Evolutionary conservation across 2,888 invertebrate species (phyloP).

Genomic region (Cataglyphis cursor): DNA sequence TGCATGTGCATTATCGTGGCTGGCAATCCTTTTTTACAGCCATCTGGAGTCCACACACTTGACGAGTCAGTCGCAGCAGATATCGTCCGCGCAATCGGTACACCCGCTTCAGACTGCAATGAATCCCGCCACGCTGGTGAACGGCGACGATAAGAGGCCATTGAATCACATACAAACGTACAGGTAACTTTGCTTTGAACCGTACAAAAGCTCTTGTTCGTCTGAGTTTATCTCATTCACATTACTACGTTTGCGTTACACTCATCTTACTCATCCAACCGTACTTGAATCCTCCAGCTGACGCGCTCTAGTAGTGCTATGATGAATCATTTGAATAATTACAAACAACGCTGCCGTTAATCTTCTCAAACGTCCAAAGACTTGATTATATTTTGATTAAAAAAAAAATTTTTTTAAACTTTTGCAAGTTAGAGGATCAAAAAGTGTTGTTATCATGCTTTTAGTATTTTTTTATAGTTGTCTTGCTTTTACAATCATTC

Average conservation of each 20-base stretch:
- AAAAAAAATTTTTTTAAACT: neutral
- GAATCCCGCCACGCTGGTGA: conserved; percentile 83
- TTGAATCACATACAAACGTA: conserved; percentile 92
- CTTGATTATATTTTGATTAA: neutral
- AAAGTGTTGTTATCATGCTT: conserved; percentile 17
- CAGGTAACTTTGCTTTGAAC: conserved; percentile 88
- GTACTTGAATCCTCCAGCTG: neutral
- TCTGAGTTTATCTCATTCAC: conserved; percentile 49
- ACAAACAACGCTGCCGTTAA: conserved; percentile 14
- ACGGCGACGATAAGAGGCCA: conserved; percentile 91
- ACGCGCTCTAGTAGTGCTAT: conserved; percentile 17
- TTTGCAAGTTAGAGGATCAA: conserved; percentile 15
- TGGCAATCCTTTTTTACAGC: conserved; percentile 77
- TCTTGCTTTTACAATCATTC: conserved; percentile 25
- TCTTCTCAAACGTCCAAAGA: neutral
- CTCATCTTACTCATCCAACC: conserved; percentile 32
- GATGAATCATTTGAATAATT: conserved; percentile 11
- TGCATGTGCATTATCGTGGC: conserved; percentile 77
- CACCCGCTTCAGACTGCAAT: conserved; percentile 77
- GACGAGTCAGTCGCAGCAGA: conserved; percentile 74
- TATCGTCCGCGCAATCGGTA: conserved; percentile 76
- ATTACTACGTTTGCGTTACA: conserved; percentile 41
- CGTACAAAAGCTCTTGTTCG: conserved; percentile 17
- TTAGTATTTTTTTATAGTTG: conserved; percentile 35
- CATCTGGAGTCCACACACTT: conserved; percentile 81